Conservation (phyloP, 1,140 invertebrate genomes). For the Ceratosolen solmsi region DNA sequence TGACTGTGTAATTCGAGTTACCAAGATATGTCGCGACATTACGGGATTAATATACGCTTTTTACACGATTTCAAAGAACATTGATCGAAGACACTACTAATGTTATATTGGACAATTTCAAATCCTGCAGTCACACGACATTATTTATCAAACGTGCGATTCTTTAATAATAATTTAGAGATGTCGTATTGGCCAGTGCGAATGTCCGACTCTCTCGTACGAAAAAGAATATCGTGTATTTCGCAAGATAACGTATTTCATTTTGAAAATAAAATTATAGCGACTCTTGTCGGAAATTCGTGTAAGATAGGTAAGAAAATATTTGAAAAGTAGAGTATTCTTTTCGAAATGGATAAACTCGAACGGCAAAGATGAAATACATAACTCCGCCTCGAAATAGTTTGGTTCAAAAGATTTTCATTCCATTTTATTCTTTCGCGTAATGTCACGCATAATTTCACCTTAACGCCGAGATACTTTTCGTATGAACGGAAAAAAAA, state of each 20-base stretch:
- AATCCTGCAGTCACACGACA: too few relatives aligned
- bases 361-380: conserved; percentile 12
- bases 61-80: too few relatives aligned
- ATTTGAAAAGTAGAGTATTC: conserved; percentile 16
- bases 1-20: too few relatives aligned
- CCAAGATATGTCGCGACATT: too few relatives aligned
- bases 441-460: conserved; percentile 44
- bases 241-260: background rate
- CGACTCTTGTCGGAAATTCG: background rate
- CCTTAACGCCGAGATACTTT: background rate
- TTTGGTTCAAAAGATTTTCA: conserved; percentile 27
- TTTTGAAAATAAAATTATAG: background rate
- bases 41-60: too few relatives aligned
- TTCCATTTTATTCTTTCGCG: background rate
- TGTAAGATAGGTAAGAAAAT: conserved; percentile 1
- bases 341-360: conserved; percentile 20
- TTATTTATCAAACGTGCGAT: too few relatives aligned
- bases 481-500: too few relatives aligned
- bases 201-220: too few relatives aligned
- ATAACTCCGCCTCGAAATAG: background rate
- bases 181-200: too few relatives aligned
- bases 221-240: background rate
- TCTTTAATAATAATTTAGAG: too few relatives aligned
- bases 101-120: too few relatives aligned
- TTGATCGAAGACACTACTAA: too few relatives aligned